Evolutionary conservation across 2,888 invertebrate species (phyloP), one percentile per base, ranked within the genome.

Genomic region (Nymphalis c-album): DNA sequence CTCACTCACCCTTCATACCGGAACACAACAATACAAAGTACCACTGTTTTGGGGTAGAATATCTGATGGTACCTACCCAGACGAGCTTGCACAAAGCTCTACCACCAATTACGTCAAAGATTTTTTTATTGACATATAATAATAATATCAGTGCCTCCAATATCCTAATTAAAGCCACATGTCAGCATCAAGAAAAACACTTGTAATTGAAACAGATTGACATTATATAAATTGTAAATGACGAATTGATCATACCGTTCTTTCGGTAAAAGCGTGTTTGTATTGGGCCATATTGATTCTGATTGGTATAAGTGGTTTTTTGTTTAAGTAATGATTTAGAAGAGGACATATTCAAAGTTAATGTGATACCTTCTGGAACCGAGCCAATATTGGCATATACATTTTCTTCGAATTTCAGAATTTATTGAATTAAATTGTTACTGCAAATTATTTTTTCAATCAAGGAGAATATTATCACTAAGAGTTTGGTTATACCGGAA

Each of bases 161-260:
- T 35, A 40, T 35, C 31, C 40, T 57, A 68, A 63, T 63, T 55
- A 68, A 60, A 60, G 60, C 46, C 46, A 55, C 20, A 60, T 61
- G 50, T 47, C 62, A 61, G 57, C 58, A 62, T 55, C 63, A 67
- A 64, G 51, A 59, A 67, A 69, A 66, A 67, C 60, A 53, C 46
- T 63, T 59, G 65, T 76, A 77, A 89, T 88, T 84, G 86, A 86
- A 80, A 88, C 81, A 86, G 81, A 90, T 87, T 91, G 91, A 91
- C 90, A 88, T 91, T 91, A 86, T 79, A 86, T 82, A 85, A 86
- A 90, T 88, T 89, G 87, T 80, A 87, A 91, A 92, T 90, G 91
- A 91, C 91, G 84, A 91, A 91, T 87, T 86, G 86, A 91, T 91
- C 85, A 79, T 78, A 78, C 73, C 75, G 76, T 79, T 79, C 84